Conservation (phyloP, 1,140 invertebrate species). For the Microplitis mediator region DNA sequence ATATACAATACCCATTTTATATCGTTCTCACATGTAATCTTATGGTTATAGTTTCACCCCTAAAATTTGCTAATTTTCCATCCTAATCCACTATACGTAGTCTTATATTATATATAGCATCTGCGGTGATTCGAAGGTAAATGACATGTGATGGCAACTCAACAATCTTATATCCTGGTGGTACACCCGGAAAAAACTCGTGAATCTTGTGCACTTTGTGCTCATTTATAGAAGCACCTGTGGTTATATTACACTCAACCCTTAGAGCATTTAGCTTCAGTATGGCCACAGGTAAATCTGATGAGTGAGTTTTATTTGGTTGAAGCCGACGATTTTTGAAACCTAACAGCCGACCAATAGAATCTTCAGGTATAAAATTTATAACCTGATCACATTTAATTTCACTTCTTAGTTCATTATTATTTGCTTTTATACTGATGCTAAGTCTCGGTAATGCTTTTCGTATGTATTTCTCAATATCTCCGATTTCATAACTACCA, state of each 20-base stretch:
- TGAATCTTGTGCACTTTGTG: neutral
- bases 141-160: neutral
- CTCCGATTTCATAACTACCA: conserved; percentile 46
- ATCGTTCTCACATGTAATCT: too few species aligned
- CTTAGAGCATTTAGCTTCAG: neutral
- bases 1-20: neutral
- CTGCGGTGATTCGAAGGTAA: neutral
- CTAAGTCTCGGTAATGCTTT: neutral
- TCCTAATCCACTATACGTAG: neutral
- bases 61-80: neutral
- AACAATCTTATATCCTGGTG: neutral
- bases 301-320: too few species aligned
- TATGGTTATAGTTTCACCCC: too few species aligned
- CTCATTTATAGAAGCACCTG: neutral
- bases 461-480: conserved; percentile 37
- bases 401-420: neutral
- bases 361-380: too few species aligned
- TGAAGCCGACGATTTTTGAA: too few species aligned
- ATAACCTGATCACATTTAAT: neutral
- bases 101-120: neutral
- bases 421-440: neutral
- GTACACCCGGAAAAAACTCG: neutral
- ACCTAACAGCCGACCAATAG: too few species aligned
- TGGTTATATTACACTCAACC: neutral
- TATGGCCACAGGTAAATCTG: too few species aligned